Conservation (phyloP, 2,797 vertebrate genomes). For the Epinephelus awoara region DNA sequence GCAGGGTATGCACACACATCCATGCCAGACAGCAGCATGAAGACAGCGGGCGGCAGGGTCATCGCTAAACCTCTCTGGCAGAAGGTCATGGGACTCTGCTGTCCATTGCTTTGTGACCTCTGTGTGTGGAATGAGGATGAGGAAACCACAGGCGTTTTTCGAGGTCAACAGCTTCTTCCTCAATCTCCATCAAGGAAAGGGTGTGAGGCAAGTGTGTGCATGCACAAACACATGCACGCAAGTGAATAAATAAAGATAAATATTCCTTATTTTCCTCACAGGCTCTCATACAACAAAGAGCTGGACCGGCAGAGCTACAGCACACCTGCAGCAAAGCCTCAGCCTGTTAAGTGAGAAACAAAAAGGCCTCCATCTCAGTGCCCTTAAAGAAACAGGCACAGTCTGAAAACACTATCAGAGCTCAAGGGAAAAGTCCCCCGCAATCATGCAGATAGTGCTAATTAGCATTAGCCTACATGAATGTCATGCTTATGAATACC, state of each 20-base stretch:
- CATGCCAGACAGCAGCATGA: slow-evolving; percentile 21
- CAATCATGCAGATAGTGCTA: slow-evolving; percentile 41
- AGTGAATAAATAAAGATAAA: slow-evolving; percentile 4
- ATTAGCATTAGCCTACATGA: slow-evolving; percentile 60
- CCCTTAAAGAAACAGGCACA: slow-evolving; percentile 25
- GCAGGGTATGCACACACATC: slow-evolving; percentile 11
- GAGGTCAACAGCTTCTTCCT: slow-evolving; percentile 48
- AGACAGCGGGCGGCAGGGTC: slow-evolving; percentile 45
- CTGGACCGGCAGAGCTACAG: not conserved
- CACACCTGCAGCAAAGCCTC: slow-evolving; percentile 12
- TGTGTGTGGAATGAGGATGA: slow-evolving; percentile 57
- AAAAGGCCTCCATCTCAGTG: slow-evolving; percentile 4
- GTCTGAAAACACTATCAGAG: slow-evolving; percentile 13
- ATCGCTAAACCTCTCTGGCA: slow-evolving; percentile 47
- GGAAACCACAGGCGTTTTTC: slow-evolving; percentile 29
- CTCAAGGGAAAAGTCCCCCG: slow-evolving; percentile 40
- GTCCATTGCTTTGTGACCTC: slow-evolving; percentile 42
- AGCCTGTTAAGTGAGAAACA: slow-evolving; percentile 2
- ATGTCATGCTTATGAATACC: slow-evolving; percentile 49
- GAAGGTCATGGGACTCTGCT: slow-evolving; percentile 50
- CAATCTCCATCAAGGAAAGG: slow-evolving; percentile 16
- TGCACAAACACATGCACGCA: not conserved
- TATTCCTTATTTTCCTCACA: slow-evolving; percentile 7
- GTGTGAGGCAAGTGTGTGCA: not conserved
- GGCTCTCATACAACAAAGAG: slow-evolving; percentile 8